A percentile compares a stretch with the other conserved stretches of the same genome.
Evolutionary conservation across 2,797 vertebrate genomes (phyloP).

Genomic region (Acridotheres tristis): DNA sequence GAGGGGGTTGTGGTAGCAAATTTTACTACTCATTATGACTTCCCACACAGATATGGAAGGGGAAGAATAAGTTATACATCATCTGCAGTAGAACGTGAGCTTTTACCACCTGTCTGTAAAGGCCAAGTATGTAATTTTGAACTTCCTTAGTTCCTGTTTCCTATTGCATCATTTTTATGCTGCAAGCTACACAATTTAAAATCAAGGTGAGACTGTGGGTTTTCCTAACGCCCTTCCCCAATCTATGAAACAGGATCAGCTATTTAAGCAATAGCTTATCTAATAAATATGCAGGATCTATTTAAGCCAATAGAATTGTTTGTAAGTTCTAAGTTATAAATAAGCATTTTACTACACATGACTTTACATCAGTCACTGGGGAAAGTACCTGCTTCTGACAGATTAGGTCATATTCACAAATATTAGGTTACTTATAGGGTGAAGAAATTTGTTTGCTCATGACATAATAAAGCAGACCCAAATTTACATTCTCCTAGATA

Average conservation of each 20-base stretch:
- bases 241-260: not conserved
- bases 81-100: not conserved
- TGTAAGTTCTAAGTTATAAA: not conserved
- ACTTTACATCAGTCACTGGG: not conserved
- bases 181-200: not conserved
- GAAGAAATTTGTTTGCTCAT: not conserved
- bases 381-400: not conserved
- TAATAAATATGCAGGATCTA: not conserved
- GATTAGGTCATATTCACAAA: not conserved
- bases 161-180: not conserved
- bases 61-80: not conserved
- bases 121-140: not conserved
- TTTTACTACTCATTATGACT: not conserved
- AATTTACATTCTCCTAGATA: not conserved
- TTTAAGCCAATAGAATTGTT: not conserved
- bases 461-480: not conserved
- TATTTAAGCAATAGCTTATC: not conserved
- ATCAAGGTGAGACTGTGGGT: not conserved
- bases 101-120: not conserved
- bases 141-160: not conserved
- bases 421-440: not conserved
- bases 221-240: not conserved
- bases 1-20: not conserved
- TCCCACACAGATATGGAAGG: not conserved
- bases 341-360: not conserved